Percentiles rank a stretch among this genome's conserved stretches.
Conservation (phyloP, 1,140 invertebrate genomes). For the Musca domestica region DNA sequence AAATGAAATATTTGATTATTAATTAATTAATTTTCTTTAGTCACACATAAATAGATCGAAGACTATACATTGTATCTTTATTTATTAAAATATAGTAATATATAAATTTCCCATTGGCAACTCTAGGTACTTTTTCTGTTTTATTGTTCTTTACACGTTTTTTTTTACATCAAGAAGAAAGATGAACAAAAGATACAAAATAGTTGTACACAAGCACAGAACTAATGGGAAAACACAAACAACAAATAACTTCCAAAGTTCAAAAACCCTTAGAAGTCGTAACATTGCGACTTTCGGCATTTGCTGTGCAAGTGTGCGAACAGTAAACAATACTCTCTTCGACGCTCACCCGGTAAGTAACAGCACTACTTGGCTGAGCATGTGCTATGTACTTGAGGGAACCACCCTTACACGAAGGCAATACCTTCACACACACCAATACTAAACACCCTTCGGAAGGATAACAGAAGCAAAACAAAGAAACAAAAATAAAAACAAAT, state of each 20-base stretch:
- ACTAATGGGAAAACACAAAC: not conserved
- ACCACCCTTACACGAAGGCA: constrained; percentile 10
- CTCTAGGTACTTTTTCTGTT: not conserved
- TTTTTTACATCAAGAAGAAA: not conserved
- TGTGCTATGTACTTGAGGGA: not conserved
- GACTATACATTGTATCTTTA: too few species aligned
- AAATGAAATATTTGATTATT: too few species aligned
- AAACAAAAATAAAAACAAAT: too few species aligned
- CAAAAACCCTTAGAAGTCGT: constrained; percentile 8
- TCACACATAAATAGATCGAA: too few species aligned
- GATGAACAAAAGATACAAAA: not conserved
- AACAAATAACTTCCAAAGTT: not conserved
- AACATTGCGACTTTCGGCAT: constrained; percentile 14
- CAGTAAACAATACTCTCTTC: too few species aligned
- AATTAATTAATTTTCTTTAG: too few species aligned
- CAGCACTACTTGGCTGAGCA: too few species aligned
- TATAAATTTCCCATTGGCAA: not conserved
- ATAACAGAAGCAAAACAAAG: constrained; percentile 11
- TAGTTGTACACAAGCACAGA: constrained; percentile 6
- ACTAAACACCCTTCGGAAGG: not conserved
- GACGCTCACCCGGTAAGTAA: too few species aligned
- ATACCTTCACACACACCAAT: too few species aligned
- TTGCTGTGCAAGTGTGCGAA: not conserved
- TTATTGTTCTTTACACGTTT: not conserved
- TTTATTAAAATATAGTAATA: too few species aligned